Percentiles rank a stretch among this genome's conserved stretches.
phyloP scores from a whole-genome alignment of 1,140 invertebrate species.

The Hycleus phaleratus region DNA sequence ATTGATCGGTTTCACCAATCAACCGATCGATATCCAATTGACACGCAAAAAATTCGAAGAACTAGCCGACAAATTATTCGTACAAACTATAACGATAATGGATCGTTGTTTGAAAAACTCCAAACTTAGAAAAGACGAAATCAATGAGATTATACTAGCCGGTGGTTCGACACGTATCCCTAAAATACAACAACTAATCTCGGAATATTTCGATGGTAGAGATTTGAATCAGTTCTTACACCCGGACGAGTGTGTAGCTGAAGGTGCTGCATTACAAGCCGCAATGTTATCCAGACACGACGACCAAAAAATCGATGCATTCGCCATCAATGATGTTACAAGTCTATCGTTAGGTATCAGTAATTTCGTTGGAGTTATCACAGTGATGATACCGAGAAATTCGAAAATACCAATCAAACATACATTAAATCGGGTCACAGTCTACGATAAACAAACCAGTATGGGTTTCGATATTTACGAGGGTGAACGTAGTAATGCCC shows the following conservation, averaged over 20 bases:
- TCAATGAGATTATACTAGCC: constrained; percentile 55
- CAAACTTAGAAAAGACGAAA: constrained; percentile 22
- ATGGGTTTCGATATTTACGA: constrained; percentile 14
- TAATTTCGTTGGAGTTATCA: constrained; percentile 7
- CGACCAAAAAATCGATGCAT: constrained; percentile 2
- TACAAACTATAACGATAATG: constrained; percentile 31
- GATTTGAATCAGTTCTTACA: constrained; percentile 28
- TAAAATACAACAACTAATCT: constrained; percentile 42
- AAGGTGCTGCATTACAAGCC: constrained; percentile 21
- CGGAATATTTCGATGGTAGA: constrained; percentile 44
- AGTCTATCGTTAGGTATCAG: constrained; percentile 16
- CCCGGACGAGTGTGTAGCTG: constrained; percentile 37
- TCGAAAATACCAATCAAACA: constrained; percentile 11
- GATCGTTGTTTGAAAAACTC: constrained; percentile 13
- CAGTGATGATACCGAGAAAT: constrained; percentile 11
- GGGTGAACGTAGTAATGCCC: constrained; percentile 18
- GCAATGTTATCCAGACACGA: constrained; percentile 7
- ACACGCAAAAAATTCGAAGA: constrained; percentile 66
- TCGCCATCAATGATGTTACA: constrained; percentile 18
- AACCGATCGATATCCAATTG: constrained; percentile 55
- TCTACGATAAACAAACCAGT: constrained; percentile 8
- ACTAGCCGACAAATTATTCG: constrained; percentile 60
- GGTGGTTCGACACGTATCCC: constrained; percentile 58
- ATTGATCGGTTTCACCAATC: background rate
- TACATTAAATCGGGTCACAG: background rate